Percentiles rank a stretch among this genome's conserved stretches.
These are phyloP conservation scores for Diplolepis rosae DNA, from an alignment of 2,888 invertebrate genomes.

Conservation along the genomic window DNA sequence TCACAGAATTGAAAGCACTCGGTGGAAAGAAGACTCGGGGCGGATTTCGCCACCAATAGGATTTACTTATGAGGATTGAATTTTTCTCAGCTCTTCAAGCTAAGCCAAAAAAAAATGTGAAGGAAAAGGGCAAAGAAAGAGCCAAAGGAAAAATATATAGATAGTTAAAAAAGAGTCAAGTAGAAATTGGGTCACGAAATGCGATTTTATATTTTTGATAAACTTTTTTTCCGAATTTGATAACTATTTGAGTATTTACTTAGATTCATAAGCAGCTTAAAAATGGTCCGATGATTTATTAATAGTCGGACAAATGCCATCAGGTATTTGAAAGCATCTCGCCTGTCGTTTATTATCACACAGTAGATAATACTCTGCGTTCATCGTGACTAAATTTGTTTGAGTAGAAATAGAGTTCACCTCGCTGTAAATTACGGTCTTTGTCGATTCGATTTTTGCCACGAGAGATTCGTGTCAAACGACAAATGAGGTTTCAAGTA, in stretches of 20 bases:
- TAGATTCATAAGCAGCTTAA: background rate
- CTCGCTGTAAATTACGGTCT: conserved; percentile 7
- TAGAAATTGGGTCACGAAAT: no score
- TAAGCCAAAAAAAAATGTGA: conserved; percentile 6
- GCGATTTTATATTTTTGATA: no score
- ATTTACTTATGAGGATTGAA: conserved; percentile 26
- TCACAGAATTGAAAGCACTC: conserved; percentile 20
- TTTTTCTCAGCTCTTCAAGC: background rate
- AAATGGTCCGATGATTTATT: conserved; percentile 17
- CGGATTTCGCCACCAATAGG: conserved; percentile 11
- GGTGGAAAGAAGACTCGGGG: conserved; percentile 9
- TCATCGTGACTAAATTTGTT: conserved; percentile 25
- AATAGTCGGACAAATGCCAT: conserved; percentile 1
- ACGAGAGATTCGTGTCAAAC: background rate
- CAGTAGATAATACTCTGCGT: background rate
- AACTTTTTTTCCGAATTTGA: no score
- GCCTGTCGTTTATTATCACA: conserved; percentile 18
- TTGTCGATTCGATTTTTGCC: conserved; percentile 5
- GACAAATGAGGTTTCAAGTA: conserved; percentile 21
- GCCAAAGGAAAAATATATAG: background rate
- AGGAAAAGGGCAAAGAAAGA: background rate
- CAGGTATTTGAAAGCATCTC: conserved; percentile 20
- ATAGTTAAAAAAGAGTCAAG: no score
- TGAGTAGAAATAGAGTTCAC: conserved; percentile 10
- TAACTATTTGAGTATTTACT: no score